Evolutionary conservation across 2,888 invertebrate genomes (phyloP), one percentile per base, ranked within the genome.

Genomic region (Stramonita haemastoma): DNA sequence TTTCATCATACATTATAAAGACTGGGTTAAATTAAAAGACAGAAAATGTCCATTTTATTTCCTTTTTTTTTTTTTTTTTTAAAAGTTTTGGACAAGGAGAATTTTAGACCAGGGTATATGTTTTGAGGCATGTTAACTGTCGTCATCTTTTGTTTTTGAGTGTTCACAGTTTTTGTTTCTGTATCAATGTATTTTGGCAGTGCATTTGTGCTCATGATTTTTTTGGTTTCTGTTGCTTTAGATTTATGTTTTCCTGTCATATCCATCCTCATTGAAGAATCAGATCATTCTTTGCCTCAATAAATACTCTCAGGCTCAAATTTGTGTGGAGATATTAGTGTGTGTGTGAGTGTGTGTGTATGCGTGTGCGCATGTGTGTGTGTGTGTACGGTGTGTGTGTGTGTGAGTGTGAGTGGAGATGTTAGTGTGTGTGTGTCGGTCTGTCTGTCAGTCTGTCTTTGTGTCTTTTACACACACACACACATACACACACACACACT

Each of bases 221-320:
- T 66, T 87, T 34, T 26, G 66, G 60, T 85, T 46, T 70, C 34
- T 66, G 70, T 34, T 26, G 66, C 60, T 85, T 73, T 32, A 89
- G 56, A 66, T 70, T 85, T 60, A 46, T 34, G 60, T 32, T 89
- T 89, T 79, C 86, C 66, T 66, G 79, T 87, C 83, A 81, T 89
- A 77, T 89, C 86, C 86, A 66, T 70, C 70, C 85, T 89, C 89
- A 89, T 84, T 87, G 56, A 73, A 87, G 60, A 79, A 87, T 89
- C 83, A 89, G 34, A 83, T 83, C 89, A 89, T 84, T 84, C 89
- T 89, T 89, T 89, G 89, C 89, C 89, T 89, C 89, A 89, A 89
- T 89, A 89, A 89, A 89, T 89, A 89, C 89, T 89, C 89, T 89
- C 89, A 89, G 89, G 89, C 86, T 83, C 81, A 79, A 70, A n/a